Percentiles rank a stretch among this genome's conserved stretches.
phyloP scores from a whole-genome alignment of 2,888 invertebrate genomes.

The Opisthograptis luteolata region DNA sequence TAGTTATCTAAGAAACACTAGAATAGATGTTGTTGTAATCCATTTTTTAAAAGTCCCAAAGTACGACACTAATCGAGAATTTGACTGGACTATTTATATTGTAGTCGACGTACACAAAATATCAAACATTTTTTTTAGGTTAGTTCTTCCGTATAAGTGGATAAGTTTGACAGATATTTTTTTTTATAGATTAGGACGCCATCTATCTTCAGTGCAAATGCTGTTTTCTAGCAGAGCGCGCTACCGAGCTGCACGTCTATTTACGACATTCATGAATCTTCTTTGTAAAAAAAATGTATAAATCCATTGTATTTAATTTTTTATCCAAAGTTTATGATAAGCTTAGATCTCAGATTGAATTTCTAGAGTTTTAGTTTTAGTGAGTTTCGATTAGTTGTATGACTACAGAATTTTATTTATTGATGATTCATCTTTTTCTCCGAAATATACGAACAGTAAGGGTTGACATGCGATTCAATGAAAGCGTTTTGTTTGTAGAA shows the following conservation, averaged over 20 bases:
- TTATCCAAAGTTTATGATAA: slow-evolving; percentile 83
- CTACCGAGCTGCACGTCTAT: slow-evolving; percentile 4
- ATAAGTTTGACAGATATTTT: too few species aligned
- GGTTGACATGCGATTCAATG: not conserved
- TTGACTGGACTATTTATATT: too few species aligned
- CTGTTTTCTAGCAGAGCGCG: not conserved
- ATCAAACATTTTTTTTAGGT: too few species aligned
- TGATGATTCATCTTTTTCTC: slow-evolving; percentile 56
- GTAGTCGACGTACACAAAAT: too few species aligned
- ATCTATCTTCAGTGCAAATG: not conserved
- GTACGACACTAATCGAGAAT: too few species aligned
- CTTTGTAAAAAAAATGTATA: slow-evolving; percentile 82
- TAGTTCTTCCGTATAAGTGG: too few species aligned
- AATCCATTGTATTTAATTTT: slow-evolving; percentile 60
- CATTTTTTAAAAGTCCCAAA: too few species aligned
- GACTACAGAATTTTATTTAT: slow-evolving; percentile 80
- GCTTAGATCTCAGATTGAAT: slow-evolving; percentile 81
- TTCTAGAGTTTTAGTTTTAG: slow-evolving; percentile 63
- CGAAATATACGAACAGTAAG: slow-evolving; percentile 9
- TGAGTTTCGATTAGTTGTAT: slow-evolving; percentile 65
- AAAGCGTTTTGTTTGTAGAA: not conserved
- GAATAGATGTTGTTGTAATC: too few species aligned
- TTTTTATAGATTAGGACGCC: too few species aligned
- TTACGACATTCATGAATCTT: slow-evolving; percentile 54
- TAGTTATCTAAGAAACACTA: too few species aligned